These are phyloP conservation scores for Maniola hyperantus DNA, from an alignment of 2,888 invertebrate species.

Conservation along the genomic window DNA sequence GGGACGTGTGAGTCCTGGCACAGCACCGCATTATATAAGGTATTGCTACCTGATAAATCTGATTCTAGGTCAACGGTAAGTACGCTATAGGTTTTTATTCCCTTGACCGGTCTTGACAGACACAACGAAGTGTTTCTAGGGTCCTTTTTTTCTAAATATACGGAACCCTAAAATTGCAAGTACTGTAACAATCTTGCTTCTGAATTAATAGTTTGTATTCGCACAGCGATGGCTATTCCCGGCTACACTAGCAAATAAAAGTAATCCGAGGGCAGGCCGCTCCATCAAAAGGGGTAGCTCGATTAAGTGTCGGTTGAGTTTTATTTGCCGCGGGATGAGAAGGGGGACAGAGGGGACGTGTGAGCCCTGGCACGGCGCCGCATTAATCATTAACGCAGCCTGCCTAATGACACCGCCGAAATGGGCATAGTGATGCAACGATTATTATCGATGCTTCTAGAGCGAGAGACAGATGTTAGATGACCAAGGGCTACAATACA, in stretches of 20 bases:
- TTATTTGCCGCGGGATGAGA: slow-evolving; percentile 65
- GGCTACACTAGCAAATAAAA: slow-evolving; percentile 64
- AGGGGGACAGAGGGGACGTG: slow-evolving; percentile 52
- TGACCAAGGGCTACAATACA: slow-evolving; percentile 1
- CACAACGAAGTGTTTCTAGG: too few species aligned
- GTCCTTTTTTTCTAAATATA: too few species aligned
- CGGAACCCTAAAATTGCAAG: too few species aligned
- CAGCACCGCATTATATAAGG: slow-evolving; percentile 81
- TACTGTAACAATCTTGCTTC: slow-evolving; percentile 4
- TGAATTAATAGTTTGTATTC: not conserved
- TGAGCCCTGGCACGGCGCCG: slow-evolving; percentile 65
- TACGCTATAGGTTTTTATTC: too few species aligned
- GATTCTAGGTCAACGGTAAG: too few species aligned
- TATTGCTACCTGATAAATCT: too few species aligned
- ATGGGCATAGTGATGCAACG: slow-evolving; percentile 65
- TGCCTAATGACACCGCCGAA: slow-evolving; percentile 81
- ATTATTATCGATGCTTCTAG: slow-evolving; percentile 51
- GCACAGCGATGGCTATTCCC: slow-evolving; percentile 25
- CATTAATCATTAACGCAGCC: slow-evolving; percentile 82
- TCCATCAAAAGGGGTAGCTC: slow-evolving; percentile 80
- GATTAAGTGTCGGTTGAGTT: slow-evolving; percentile 78
- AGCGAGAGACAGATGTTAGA: slow-evolving; percentile 36
- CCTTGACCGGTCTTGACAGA: too few species aligned
- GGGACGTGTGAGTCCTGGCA: slow-evolving; percentile 58
- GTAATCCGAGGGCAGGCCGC: slow-evolving; percentile 62